A percentile compares a stretch with the other conserved stretches of the same genome.
phyloP scores from a whole-genome alignment of 2,888 invertebrate species.

The Idaea straminata region DNA sequence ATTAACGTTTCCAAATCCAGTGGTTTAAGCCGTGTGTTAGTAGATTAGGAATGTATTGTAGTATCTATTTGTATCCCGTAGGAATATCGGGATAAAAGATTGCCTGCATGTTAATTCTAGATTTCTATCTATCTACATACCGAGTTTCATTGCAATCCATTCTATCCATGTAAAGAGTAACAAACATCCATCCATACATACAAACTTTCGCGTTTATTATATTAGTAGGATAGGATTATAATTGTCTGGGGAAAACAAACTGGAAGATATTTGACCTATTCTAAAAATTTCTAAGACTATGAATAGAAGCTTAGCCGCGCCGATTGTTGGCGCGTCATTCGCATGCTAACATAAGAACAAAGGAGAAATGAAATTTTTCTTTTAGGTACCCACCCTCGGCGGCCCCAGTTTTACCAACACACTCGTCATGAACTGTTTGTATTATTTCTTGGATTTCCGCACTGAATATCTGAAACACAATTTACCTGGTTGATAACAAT shows the following conservation, averaged over 20 bases:
- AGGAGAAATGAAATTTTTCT: constrained; percentile 63
- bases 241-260: neutral
- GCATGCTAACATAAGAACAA: constrained; percentile 63
- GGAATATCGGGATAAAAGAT: too few relatives aligned
- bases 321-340: constrained; percentile 61
- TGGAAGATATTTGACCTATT: constrained; percentile 5
- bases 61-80: too few relatives aligned
- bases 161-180: too few relatives aligned
- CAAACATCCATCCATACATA: too few relatives aligned
- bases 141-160: too few relatives aligned
- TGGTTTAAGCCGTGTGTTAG: too few relatives aligned
- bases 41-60: too few relatives aligned
- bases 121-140: too few relatives aligned
- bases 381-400: constrained; percentile 70
- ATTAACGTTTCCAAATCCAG: too few relatives aligned
- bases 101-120: too few relatives aligned
- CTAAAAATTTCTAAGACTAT: constrained; percentile 19
- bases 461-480: constrained; percentile 67
- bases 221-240: too few relatives aligned
- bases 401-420: constrained; percentile 70
- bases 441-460: constrained; percentile 78
- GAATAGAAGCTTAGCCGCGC: constrained; percentile 44
- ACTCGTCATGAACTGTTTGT: constrained; percentile 71
- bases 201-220: too few relatives aligned
- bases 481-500: neutral